Evolutionary conservation across 2,888 invertebrate species (phyloP).

Genomic region (Lordiphosa fenestrarum): DNA sequence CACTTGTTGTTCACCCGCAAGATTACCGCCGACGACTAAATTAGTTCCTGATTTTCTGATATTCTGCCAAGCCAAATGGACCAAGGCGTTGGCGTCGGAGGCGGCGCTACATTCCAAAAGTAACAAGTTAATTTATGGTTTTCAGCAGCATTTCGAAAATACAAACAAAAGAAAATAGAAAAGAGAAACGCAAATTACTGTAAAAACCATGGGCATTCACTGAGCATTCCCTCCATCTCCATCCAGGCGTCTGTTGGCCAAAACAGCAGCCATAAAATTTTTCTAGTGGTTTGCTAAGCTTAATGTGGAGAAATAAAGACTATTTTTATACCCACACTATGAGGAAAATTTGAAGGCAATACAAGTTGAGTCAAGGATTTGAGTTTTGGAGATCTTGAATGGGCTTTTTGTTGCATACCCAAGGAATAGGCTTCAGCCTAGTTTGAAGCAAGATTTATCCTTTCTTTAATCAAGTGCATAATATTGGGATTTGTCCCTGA

Average conservation of each 20-base stretch:
- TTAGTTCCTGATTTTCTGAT: conserved; percentile 43
- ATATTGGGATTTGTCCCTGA: too few relatives aligned
- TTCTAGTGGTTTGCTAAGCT: conserved; percentile 78
- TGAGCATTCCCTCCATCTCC: conserved; percentile 14
- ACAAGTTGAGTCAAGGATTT: background rate
- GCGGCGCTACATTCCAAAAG: conserved; percentile 67
- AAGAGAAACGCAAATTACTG: conserved; percentile 62
- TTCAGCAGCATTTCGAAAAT: conserved; percentile 64
- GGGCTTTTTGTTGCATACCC: too few relatives aligned
- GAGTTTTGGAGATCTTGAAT: too few relatives aligned
- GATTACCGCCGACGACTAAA: conserved; percentile 72
- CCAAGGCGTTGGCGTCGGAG: conserved; percentile 12
- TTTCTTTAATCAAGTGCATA: too few relatives aligned
- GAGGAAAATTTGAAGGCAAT: conserved; percentile 8
- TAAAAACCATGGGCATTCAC: conserved; percentile 51
- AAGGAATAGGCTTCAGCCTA: too few relatives aligned
- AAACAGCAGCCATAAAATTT: conserved; percentile 51
- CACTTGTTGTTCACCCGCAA: conserved; percentile 56
- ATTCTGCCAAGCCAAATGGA: conserved; percentile 16
- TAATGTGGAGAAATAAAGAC: conserved; percentile 45
- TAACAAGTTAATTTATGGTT: conserved; percentile 73
- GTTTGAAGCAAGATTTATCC: too few relatives aligned
- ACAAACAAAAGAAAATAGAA: conserved; percentile 43
- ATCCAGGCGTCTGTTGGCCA: conserved; percentile 2
- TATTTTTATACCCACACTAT: conserved; percentile 58